Percentiles rank a stretch among this genome's conserved stretches.
Evolutionary conservation across 35 echinoderm and acorn worm species (phyloP).

Genomic region (Stichopus chloronotus): DNA sequence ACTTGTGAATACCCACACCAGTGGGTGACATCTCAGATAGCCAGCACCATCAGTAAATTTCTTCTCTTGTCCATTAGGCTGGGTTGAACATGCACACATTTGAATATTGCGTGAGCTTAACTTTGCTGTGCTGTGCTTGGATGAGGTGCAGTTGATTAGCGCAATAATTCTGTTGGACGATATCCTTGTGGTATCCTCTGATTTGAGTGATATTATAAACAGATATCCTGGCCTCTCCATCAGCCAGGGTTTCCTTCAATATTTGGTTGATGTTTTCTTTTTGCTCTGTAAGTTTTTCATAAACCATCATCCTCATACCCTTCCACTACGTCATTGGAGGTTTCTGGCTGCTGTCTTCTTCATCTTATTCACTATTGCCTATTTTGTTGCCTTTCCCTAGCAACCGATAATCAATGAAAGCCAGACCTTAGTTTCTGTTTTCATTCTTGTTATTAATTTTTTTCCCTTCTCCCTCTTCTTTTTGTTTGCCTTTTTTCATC

Average conservation of each 20-base stretch:
- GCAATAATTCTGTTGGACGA: background rate
- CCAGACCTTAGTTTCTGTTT: background rate
- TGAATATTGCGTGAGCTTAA: too few species aligned
- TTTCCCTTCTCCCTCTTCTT: background rate
- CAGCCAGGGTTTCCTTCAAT: background rate
- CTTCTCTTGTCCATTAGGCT: too few species aligned
- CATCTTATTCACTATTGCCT: constrained; percentile 11
- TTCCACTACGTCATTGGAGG: constrained; percentile 27
- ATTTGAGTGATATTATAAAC: constrained; percentile 30
- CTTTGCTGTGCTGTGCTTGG: background rate
- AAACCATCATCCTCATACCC: background rate
- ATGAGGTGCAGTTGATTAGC: background rate
- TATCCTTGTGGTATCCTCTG: background rate
- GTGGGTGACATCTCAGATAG: too few species aligned
- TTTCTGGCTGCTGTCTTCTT: background rate
- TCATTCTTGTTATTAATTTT: background rate
- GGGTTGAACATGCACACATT: too few species aligned
- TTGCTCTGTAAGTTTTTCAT: constrained; percentile 14
- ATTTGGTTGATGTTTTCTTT: background rate
- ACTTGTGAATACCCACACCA: too few species aligned
- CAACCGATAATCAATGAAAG: constrained; percentile 43
- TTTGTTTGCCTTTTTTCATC: background rate
- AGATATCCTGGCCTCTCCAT: background rate
- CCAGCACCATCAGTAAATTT: too few species aligned
- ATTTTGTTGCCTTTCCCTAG: constrained; percentile 45